Evolutionary conservation across 2,113 vertebrate species (phyloP), one percentile per base, ranked within the genome.

Genomic region (Pimephales promelas): DNA sequence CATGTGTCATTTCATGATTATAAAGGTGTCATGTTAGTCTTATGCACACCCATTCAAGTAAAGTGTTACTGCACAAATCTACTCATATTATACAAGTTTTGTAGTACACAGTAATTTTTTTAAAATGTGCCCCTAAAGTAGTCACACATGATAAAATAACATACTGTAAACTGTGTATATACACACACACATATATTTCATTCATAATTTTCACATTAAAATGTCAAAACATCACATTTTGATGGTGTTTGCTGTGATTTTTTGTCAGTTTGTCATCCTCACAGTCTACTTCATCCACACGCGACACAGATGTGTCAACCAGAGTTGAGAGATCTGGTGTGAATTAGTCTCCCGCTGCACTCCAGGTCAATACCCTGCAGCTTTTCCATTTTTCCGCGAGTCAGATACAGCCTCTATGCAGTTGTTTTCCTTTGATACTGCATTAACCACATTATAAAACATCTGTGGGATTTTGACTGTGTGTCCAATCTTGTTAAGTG

Each of bases 381-480:
- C 90, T 64, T 90, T 86, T 10, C 96, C 97, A 0, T 36, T 2
- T 90, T 99, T 99, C 87, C 97, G 94, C 0, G 0, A 10, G 62
- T 99, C 98, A 0, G 98, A 96, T 7, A 91, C 92, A 0, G 96
- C 96, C 0, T 83, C 88, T 81, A 98, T 93, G 88, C 97, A 98
- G 68, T 87, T 79, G 3, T 91, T 89, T 24, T 97, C 93, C 89
- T 92, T 94, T 56, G 93, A 94, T 87, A 97, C 88, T 0, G 94
- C 98, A 83, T 98, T 98, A 16, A 98, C 97, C 28, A 96, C 95
- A 20, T 97, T 98, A 59, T 96, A 43, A 87, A 90, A 88, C 16
- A 83, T 11, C 0, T 0, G 0, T 2, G 0, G 11, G 1, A 73
- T 0, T 2, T 14, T n/a, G 14, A 81, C 9, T 9, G 54, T 85